These are phyloP conservation scores for Dromococcyx pavoninus DNA, from an alignment of 2,797 vertebrate genomes.

Conservation along the genomic window DNA sequence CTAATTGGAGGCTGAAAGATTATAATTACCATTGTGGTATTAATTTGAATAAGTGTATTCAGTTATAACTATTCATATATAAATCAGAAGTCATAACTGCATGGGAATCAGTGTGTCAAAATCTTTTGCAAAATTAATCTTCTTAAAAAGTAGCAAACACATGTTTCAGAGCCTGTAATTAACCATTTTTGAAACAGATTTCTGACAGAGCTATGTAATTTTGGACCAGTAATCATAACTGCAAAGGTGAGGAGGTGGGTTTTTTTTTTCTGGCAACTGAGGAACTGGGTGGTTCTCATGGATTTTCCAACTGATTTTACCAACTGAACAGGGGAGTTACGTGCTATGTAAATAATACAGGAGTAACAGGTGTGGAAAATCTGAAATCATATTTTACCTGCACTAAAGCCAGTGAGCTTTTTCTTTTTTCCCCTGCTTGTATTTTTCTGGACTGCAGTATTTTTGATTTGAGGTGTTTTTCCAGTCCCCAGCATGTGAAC, in stretches of 20 bases:
- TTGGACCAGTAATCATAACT: neutral
- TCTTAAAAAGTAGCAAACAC: neutral
- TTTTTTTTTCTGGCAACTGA: neutral
- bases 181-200: neutral
- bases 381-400: neutral
- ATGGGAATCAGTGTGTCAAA: neutral
- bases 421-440: neutral
- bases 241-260: neutral
- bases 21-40: neutral
- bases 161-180: neutral
- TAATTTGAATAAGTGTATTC: neutral
- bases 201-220: neutral
- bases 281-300: neutral
- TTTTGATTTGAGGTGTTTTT: conserved; percentile 5
- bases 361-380: conserved; percentile 28
- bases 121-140: neutral
- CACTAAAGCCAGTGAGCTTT: neutral
- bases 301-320: neutral
- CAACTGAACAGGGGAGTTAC: neutral
- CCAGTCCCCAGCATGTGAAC: neutral
- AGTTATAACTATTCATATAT: neutral
- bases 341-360: neutral
- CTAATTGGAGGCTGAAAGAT: neutral
- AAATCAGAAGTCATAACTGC: neutral
- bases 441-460: neutral